Conservation (phyloP, 2,113 vertebrate genomes). For the Oncorhynchus keta region DNA sequence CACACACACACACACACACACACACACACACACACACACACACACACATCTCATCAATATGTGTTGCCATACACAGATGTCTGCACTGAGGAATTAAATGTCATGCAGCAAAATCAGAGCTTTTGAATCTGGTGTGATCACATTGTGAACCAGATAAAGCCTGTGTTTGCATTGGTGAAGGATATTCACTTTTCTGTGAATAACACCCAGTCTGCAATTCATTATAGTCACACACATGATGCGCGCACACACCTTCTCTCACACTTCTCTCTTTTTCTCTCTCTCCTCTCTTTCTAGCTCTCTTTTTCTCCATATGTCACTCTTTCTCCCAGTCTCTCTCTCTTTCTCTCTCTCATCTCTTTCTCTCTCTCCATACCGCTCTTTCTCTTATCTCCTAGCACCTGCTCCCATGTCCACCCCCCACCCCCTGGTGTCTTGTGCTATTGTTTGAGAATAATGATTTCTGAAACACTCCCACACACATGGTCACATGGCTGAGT, state of each 20-base stretch:
- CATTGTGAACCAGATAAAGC: conserved; percentile 20
- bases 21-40: not conserved
- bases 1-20: not conserved
- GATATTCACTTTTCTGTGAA: conserved; percentile 34
- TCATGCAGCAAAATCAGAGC: conserved; percentile 29
- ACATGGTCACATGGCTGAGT: conserved; percentile 59
- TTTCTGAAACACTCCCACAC: conserved; percentile 38
- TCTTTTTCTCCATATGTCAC: not conserved
- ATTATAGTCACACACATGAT: conserved; percentile 5
- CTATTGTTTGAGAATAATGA: conserved; percentile 35
- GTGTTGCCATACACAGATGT: conserved; percentile 30
- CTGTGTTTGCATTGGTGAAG: conserved; percentile 12
- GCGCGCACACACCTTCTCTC: not conserved
- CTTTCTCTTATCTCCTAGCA: not conserved
- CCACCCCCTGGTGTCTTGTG: not conserved
- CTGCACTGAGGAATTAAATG: conserved; percentile 38
- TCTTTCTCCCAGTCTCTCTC: not conserved
- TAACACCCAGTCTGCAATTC: conserved; percentile 21
- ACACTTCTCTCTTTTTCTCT: not conserved
- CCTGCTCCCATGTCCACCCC: not conserved
- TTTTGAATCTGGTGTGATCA: conserved; percentile 44
- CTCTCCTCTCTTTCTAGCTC: not conserved
- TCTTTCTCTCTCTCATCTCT: not conserved
- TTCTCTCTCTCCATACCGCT: not conserved
- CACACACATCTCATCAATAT: conserved; percentile 35